Conservation (phyloP, 2,797 vertebrate genomes). For the Apogon hyalosoma region DNA sequence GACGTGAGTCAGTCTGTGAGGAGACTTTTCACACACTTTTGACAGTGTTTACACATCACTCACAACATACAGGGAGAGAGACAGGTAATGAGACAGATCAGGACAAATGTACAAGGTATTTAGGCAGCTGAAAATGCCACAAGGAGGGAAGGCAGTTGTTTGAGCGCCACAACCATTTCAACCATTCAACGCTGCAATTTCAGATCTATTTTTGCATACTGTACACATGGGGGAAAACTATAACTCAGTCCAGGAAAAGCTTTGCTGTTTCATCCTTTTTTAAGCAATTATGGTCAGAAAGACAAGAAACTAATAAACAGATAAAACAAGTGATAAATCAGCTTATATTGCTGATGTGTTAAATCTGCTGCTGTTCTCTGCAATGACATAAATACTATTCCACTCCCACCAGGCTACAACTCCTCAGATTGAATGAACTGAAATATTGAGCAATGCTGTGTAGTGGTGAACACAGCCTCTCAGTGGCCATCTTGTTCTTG, state of each 20-base stretch:
- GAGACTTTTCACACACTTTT: not conserved
- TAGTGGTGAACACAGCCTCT: constrained; percentile 50
- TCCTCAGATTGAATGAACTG: constrained; percentile 58
- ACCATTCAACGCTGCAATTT: constrained; percentile 73
- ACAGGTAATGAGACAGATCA: constrained; percentile 17
- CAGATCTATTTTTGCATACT: constrained; percentile 66
- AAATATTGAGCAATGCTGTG: constrained; percentile 46
- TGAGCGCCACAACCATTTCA: constrained; percentile 70
- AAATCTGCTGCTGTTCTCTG: constrained; percentile 11
- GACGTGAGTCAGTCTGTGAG: not conserved
- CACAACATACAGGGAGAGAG: not conserved
- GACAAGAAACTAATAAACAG: constrained; percentile 4
- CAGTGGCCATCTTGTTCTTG: constrained; percentile 70
- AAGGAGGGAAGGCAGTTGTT: constrained; percentile 40
- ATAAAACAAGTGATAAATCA: not conserved
- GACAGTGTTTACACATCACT: not conserved
- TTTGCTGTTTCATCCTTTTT: constrained; percentile 19
- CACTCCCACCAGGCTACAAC: constrained; percentile 35
- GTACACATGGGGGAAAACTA: constrained; percentile 28
- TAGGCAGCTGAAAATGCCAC: constrained; percentile 49
- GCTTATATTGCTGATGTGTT: not conserved
- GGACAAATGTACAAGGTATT: constrained; percentile 27
- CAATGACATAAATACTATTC: constrained; percentile 32
- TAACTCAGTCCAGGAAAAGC: constrained; percentile 40
- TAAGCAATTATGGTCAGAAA: not conserved